Conservation (phyloP, 2,113 vertebrate genomes). For the Lontra canadensis region DNA sequence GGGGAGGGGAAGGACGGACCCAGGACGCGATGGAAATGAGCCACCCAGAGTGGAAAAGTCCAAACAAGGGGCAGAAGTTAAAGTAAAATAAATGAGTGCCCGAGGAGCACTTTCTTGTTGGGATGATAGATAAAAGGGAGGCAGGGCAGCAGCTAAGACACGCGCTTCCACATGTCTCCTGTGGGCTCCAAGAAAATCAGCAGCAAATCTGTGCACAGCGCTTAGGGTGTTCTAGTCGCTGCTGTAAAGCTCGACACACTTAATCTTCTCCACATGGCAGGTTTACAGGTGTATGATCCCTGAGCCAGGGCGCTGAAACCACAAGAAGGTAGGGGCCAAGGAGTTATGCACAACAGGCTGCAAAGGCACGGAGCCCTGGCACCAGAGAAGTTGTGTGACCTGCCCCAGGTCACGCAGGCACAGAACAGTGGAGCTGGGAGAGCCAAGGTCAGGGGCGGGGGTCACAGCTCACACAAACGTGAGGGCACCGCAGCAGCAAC, state of each 20-base stretch:
- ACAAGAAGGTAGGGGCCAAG: background rate
- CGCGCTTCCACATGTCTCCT: rapidly evolving
- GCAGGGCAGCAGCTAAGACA: background rate
- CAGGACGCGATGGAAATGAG: rapidly evolving
- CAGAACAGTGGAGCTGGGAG: background rate
- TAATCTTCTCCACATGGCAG: rapidly evolving
- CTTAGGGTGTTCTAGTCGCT: rapidly evolving
- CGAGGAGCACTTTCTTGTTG: too few species aligned
- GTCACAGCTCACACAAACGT: background rate
- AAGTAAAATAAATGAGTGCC: background rate
- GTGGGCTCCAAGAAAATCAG: background rate
- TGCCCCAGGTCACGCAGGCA: background rate
- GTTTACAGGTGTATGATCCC: background rate
- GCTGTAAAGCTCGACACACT: background rate
- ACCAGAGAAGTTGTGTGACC: rapidly evolving
- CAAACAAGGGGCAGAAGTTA: background rate
- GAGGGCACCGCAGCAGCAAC: rapidly evolving
- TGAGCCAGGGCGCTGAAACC: background rate
- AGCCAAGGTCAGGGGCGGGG: background rate
- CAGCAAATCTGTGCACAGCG: background rate
- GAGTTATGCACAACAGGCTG: background rate
- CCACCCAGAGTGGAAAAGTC: too few species aligned
- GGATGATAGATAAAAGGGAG: background rate
- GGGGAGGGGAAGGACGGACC: too few species aligned
- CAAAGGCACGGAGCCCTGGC: background rate